Evolutionary conservation across 2,888 invertebrate genomes (phyloP).

Genomic region (Lomographa bimaculata): DNA sequence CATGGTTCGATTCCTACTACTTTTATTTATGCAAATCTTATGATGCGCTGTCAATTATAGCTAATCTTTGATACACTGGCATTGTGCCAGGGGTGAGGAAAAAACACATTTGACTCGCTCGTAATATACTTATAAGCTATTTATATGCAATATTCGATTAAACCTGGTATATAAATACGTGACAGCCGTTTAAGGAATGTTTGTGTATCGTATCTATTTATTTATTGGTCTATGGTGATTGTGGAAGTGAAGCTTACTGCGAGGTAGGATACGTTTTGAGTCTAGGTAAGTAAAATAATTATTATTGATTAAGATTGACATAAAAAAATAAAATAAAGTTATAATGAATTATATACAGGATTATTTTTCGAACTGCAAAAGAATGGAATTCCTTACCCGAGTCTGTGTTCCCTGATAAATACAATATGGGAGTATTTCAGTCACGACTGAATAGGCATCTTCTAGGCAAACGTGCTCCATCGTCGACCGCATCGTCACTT

Average conservation of each 20-base stretch:
- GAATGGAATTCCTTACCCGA: too few relatives aligned
- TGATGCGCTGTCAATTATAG: constrained; percentile 59
- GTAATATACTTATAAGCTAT: constrained; percentile 36
- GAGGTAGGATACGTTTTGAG: too few relatives aligned
- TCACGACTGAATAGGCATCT: too few relatives aligned
- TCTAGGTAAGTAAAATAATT: too few relatives aligned
- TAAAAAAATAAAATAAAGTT: too few relatives aligned
- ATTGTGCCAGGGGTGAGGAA: constrained; percentile 49
- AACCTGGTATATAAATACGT: constrained; percentile 24
- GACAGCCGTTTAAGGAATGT: constrained; percentile 23
- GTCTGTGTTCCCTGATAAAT: too few relatives aligned
- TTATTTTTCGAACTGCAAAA: too few relatives aligned
- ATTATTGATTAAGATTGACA: too few relatives aligned
- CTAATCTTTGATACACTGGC: constrained; percentile 59
- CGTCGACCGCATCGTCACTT: too few relatives aligned
- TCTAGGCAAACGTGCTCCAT: too few relatives aligned
- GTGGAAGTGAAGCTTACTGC: constrained; percentile 3
- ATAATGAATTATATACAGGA: too few relatives aligned
- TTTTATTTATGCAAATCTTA: constrained; percentile 45
- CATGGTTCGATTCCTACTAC: constrained; percentile 12
- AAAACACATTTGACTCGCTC: constrained; percentile 41
- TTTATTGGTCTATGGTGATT: constrained; percentile 13
- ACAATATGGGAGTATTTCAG: too few relatives aligned
- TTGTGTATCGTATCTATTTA: constrained; percentile 15
- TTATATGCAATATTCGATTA: constrained; percentile 49